Percentiles rank a stretch among this genome's conserved stretches.
Conservation (phyloP, 2,797 vertebrate species). For the Tenualosa thibaudeaui region DNA sequence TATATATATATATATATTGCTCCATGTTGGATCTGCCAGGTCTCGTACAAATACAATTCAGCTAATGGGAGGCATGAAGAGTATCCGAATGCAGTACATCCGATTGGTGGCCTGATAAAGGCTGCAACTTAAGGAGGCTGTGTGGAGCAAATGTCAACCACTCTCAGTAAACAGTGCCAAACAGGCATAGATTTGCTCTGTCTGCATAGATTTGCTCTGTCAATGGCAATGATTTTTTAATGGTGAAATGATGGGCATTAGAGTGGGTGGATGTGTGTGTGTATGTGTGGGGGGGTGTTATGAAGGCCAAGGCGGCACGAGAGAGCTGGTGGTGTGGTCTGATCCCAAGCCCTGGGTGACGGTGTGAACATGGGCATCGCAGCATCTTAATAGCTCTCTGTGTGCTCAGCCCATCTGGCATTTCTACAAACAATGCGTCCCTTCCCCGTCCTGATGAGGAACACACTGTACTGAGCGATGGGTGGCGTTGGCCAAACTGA, state of each 20-base stretch:
- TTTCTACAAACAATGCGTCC: background rate
- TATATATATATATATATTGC: background rate
- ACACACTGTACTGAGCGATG: background rate
- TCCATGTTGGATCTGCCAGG: background rate
- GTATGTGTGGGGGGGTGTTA: background rate
- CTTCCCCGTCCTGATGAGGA: background rate
- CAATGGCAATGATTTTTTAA: background rate
- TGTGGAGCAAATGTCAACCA: background rate
- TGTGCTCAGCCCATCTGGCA: background rate
- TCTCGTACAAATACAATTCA: background rate
- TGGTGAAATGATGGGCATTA: background rate
- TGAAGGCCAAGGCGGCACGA: background rate
- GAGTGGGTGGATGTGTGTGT: background rate
- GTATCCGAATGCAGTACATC: background rate
- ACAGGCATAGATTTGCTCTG: background rate
- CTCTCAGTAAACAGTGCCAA: background rate
- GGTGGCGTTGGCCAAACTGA: background rate
- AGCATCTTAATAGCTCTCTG: background rate
- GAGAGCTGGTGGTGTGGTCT: background rate
- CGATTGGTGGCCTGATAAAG: background rate
- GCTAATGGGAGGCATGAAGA: background rate
- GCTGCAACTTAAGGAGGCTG: background rate
- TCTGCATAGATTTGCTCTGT: background rate
- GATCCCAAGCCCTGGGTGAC: background rate
- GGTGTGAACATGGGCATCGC: background rate